phyloP scores from a whole-genome alignment of 2,113 vertebrate species.

The Smithornis capensis region DNA sequence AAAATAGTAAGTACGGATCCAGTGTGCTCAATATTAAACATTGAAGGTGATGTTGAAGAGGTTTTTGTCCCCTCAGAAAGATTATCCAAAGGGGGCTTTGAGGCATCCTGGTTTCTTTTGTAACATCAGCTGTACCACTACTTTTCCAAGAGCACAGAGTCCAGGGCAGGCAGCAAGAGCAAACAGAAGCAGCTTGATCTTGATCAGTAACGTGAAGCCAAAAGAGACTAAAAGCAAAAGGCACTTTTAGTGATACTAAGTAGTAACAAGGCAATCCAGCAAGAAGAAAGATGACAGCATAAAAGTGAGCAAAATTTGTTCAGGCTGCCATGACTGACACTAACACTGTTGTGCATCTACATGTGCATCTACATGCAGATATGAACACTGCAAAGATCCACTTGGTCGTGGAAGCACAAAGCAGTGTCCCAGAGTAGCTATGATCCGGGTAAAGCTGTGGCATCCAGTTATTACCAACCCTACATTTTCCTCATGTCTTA shows the following conservation, averaged over 20 bases:
- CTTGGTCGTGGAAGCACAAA: not conserved
- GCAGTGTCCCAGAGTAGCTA: not conserved
- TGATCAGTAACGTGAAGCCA: not conserved
- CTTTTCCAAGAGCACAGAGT: not conserved
- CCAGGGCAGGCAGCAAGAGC: not conserved
- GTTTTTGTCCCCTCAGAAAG: not conserved
- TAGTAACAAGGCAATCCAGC: not conserved
- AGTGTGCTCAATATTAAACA: not conserved
- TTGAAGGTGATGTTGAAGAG: not conserved
- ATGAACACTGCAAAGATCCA: not conserved
- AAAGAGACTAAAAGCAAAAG: not conserved
- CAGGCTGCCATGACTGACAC: not conserved
- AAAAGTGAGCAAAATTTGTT: not conserved
- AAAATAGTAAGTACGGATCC: not conserved
- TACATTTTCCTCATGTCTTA: not conserved
- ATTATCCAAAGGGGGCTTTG: not conserved
- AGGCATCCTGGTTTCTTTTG: not conserved
- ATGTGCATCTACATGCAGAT: not conserved
- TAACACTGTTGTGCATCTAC: not conserved
- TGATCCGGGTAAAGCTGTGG: not conserved
- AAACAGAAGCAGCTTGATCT: not conserved
- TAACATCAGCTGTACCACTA: not conserved
- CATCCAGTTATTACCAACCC: not conserved
- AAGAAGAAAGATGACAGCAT: not conserved
- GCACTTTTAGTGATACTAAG: not conserved